phyloP scores from a whole-genome alignment of 2,797 vertebrate species.

The Phoeniculus purpureus region DNA sequence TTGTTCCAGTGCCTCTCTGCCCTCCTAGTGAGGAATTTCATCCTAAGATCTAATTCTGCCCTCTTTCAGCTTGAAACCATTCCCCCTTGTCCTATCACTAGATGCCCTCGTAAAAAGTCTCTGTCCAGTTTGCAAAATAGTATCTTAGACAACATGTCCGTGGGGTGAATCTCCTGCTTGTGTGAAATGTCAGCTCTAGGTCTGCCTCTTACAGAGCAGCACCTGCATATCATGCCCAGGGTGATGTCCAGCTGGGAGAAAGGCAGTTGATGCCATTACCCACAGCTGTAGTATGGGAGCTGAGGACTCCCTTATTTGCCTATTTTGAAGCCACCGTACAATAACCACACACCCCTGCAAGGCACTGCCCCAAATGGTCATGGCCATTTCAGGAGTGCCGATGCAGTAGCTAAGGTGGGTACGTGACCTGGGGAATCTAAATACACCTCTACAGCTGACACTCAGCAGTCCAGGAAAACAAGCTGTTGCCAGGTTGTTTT shows the following conservation, averaged over 20 bases:
- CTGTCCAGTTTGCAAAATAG: not conserved
- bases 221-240: not conserved
- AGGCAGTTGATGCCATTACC: not conserved
- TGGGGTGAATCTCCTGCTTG: not conserved
- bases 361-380: not conserved
- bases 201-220: not conserved
- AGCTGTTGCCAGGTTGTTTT: not conserved
- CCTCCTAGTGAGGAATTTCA: too few relatives aligned
- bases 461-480: not conserved
- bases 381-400: not conserved
- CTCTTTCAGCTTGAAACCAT: too few relatives aligned
- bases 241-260: not conserved
- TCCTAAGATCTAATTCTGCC: too few relatives aligned
- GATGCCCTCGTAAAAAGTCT: too few relatives aligned
- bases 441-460: not conserved
- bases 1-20: too few relatives aligned
- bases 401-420: not conserved
- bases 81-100: too few relatives aligned
- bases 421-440: not conserved
- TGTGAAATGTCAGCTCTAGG: not conserved
- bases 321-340: not conserved
- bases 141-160: not conserved
- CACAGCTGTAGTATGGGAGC: not conserved
- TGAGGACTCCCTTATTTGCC: not conserved
- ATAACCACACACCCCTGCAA: not conserved